Evolutionary conservation across 2,797 vertebrate species (phyloP).

Genomic region (Heliangelus exortis): DNA sequence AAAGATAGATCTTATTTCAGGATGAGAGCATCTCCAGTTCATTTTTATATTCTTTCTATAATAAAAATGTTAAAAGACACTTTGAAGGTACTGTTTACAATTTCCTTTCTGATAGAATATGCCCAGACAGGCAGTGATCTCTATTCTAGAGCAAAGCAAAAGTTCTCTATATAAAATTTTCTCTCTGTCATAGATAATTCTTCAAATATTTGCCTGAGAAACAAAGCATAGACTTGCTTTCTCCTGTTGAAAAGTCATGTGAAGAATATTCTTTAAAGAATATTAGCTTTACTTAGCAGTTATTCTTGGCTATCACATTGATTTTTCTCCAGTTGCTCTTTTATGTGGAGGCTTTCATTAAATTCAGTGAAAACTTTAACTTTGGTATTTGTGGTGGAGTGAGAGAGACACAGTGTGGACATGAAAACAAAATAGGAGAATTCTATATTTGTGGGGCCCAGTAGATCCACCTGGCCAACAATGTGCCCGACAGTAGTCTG

Average conservation of each 20-base stretch:
- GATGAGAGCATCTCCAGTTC: neutral
- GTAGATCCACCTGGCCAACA: neutral
- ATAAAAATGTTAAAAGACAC: neutral
- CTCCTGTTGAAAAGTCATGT: neutral
- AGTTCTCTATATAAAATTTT: neutral
- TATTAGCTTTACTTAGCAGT: neutral
- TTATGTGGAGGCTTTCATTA: neutral
- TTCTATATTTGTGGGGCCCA: neutral
- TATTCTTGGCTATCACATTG: neutral
- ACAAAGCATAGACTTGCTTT: neutral
- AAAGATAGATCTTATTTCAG: neutral
- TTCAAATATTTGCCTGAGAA: neutral
- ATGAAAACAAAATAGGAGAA: neutral
- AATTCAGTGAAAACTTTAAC: neutral
- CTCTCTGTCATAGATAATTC: neutral
- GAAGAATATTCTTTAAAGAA: neutral
- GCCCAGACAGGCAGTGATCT: neutral
- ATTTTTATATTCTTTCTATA: neutral
- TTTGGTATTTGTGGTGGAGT: neutral
- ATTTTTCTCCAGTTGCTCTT: neutral
- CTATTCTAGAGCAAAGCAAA: neutral
- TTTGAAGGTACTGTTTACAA: neutral
- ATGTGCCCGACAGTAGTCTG: neutral
- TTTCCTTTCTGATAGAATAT: neutral
- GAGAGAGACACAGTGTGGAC: neutral